phyloP scores from a whole-genome alignment of 2,113 vertebrate species.

The Gadus macrocephalus region DNA sequence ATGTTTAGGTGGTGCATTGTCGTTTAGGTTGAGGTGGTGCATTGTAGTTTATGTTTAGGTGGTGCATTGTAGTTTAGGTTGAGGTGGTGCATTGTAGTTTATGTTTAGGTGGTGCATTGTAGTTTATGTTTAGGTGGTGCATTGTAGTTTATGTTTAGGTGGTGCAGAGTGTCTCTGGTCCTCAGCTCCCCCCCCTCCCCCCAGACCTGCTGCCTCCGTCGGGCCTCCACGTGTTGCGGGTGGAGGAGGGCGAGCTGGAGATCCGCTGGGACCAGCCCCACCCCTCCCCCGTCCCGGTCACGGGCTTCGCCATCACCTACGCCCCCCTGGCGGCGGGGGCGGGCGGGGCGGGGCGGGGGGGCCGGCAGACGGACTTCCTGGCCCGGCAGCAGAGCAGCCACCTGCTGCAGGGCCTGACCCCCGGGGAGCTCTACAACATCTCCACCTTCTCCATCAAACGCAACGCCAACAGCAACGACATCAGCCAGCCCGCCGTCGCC shows the following conservation, averaged over 20 bases:
- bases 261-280: slow-evolving; percentile 88
- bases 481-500: slow-evolving; percentile 85
- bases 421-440: slow-evolving; percentile 93
- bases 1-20: too few species aligned
- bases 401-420: slow-evolving; percentile 81
- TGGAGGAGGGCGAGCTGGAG: slow-evolving; percentile 90
- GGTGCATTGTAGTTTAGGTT: too few species aligned
- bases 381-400: slow-evolving; percentile 82
- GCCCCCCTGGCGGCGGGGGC: slow-evolving; percentile 64
- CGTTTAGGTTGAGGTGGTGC: too few species aligned
- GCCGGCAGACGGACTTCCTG: slow-evolving; percentile 86
- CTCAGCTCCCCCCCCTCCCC: background rate
- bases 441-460: slow-evolving; percentile 92
- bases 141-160: too few species aligned
- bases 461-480: slow-evolving; percentile 88
- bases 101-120: too few species aligned
- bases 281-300: slow-evolving; percentile 76
- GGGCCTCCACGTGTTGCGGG: slow-evolving; percentile 86
- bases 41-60: too few species aligned
- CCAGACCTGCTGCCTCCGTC: slow-evolving; percentile 93
- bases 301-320: slow-evolving; percentile 90
- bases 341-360: slow-evolving; percentile 69
- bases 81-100: too few species aligned
- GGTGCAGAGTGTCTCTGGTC: too few species aligned
- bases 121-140: too few species aligned